Base-by-base conservation (phyloP, 1,140 invertebrate genomes). In the Episyrphus balteatus region DNA sequence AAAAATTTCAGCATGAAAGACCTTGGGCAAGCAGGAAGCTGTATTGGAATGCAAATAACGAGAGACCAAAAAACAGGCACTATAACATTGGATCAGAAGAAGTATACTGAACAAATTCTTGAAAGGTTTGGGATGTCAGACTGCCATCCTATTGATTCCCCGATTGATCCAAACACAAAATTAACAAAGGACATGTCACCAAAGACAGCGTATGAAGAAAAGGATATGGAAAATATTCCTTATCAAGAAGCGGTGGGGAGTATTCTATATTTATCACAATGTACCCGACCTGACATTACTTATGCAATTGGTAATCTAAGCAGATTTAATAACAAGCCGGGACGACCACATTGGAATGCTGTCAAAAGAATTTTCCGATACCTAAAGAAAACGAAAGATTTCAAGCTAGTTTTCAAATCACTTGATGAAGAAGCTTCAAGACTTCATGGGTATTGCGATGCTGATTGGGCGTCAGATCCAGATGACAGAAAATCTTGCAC, bases 221-320 rank as follows among this genome's bases (percentile, higher is more conserved):
- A 13, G 12, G n/a, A 12, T 41, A 14, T 15, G 21, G 38, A 40
- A 17, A 61, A 48, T 52, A 54, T 51, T 49, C 47, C 49, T 11
- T 58, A 58, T 53, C 54, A 56, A 54, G 55, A 61, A 55, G 55
- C 54, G 5, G 52, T 66, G 40, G 60, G 58, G 34, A 55, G 56
- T 51, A 53, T 59, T 41, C 26, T 61, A 13, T 58, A 54, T 40
- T n/a, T 55, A 40, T 50, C 49, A 39, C 48, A 58, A 48, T 49
- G 48, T 11, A 58, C 50, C 31, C 53, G 58, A 41, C 56, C 56
- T 21, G 55, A 38, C 21, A 46, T 46, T 9, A 21, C 44, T 14
- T 46, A 9, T 26, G 34, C 44, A 1, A 36, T 38, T 2, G 34
- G 21, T n/a, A 2, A 11, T 47, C 12, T 41, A 19, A 40, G 37